Conservation (phyloP, 2,113 vertebrate genomes). For the Gallinago jamesoni region DNA sequence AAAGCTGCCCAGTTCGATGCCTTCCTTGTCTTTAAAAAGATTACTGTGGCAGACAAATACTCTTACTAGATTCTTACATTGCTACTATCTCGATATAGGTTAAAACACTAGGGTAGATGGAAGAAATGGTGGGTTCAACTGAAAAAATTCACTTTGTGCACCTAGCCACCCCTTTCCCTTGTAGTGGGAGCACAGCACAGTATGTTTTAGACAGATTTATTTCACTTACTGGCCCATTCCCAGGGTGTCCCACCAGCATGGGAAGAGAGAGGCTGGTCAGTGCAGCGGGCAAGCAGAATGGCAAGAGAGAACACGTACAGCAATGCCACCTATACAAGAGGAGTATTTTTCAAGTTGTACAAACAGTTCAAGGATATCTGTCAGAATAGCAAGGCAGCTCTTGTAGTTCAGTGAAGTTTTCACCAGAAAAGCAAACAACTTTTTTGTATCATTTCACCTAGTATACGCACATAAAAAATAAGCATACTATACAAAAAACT, state of each 20-base stretch:
- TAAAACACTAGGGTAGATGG: not conserved
- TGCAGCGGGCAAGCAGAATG: not conserved
- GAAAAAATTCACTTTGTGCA: not conserved
- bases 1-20: not conserved
- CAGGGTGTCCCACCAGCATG: not conserved
- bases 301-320: not conserved
- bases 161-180: fast-evolving
- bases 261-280: not conserved
- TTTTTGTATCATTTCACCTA: not conserved
- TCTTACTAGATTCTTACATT: not conserved
- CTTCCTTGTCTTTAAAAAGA: not conserved
- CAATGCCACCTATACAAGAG: not conserved
- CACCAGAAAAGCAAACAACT: not conserved
- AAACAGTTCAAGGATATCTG: not conserved
- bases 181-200: not conserved
- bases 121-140: not conserved
- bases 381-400: not conserved
- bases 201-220: fast-evolving
- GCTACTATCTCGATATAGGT: not conserved
- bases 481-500: conserved; percentile 30
- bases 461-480: not conserved
- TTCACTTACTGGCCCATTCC: not conserved
- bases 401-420: not conserved
- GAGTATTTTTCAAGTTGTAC: fast-evolving
- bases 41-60: not conserved